Evolutionary conservation across 2,888 invertebrate species (phyloP).

Genomic region (Xestia ashworthii): DNA sequence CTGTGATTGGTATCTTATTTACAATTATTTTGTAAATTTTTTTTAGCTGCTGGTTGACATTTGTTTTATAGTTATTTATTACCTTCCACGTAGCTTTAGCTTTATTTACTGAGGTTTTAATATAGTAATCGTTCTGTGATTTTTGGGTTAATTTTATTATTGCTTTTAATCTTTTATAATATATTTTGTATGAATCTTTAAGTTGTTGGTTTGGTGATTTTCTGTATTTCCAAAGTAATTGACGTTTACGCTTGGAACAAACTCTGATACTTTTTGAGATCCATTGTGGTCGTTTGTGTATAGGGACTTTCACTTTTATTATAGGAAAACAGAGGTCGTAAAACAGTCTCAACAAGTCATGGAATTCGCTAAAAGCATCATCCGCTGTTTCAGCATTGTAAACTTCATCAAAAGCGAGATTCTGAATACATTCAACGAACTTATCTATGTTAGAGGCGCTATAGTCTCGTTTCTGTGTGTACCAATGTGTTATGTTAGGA

Average conservation of each 20-base stretch:
- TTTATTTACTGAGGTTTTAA: conserved; percentile 1
- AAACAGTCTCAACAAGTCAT: too few species aligned
- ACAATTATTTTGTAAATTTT: too few species aligned
- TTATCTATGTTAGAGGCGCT: too few species aligned
- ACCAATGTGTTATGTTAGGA: too few species aligned
- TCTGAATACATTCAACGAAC: too few species aligned
- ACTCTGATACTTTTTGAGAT: background rate
- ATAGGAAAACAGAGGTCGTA: background rate
- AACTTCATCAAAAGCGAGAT: too few species aligned
- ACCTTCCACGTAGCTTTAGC: background rate
- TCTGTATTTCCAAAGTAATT: background rate
- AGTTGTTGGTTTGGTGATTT: background rate
- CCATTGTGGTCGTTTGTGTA: background rate
- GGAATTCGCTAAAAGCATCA: too few species aligned
- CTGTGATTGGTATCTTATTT: too few species aligned
- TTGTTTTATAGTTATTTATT: too few species aligned
- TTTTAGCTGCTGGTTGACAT: too few species aligned
- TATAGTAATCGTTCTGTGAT: conserved; percentile 2
- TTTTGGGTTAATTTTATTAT: background rate
- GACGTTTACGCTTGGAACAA: background rate
- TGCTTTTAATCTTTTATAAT: background rate
- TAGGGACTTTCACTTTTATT: background rate
- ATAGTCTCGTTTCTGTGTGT: too few species aligned
- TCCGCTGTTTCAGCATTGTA: too few species aligned
- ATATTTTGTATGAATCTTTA: background rate